Percentiles rank a stretch among this genome's conserved stretches.
Conservation (phyloP, 2,797 vertebrate species). For the Crocidura indochinensis region DNA sequence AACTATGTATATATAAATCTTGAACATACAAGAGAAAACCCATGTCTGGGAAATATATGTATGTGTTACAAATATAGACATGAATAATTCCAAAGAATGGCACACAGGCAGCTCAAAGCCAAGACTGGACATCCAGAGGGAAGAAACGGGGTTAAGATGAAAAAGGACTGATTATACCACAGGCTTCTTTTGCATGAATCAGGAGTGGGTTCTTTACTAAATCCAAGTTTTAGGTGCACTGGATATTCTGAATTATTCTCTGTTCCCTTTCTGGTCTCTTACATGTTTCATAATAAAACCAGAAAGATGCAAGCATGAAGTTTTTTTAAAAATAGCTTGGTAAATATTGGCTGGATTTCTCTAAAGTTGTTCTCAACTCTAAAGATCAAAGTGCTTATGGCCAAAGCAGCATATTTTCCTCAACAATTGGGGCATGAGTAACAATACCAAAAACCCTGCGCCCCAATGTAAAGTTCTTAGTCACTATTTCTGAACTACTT, state of each 20-base stretch:
- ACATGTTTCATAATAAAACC: slow-evolving; percentile 60
- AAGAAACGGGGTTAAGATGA: neutral
- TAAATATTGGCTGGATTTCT: slow-evolving; percentile 49
- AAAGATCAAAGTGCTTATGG: neutral
- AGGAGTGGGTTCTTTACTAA: neutral
- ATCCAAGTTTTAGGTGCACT: neutral
- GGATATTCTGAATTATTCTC: neutral
- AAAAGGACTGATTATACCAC: neutral
- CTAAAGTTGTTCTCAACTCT: slow-evolving; percentile 53
- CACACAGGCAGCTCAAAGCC: neutral
- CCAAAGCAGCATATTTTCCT: neutral
- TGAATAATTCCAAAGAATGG: neutral
- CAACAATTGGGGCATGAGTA: neutral
- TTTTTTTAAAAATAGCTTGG: slow-evolving; percentile 55
- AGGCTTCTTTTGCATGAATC: neutral
- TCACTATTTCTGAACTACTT: slow-evolving; percentile 25
- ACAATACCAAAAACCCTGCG: neutral
- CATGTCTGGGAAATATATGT: neutral
- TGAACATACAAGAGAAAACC: slow-evolving; percentile 3
- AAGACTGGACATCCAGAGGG: neutral
- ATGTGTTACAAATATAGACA: neutral
- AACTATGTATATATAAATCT: neutral
- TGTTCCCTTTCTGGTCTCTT: slow-evolving; percentile 42
- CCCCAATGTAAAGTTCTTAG: slow-evolving; percentile 42
- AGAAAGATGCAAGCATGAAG: neutral